phyloP scores from a whole-genome alignment of 1,140 invertebrate genomes.

The Cherax destructor region DNA sequence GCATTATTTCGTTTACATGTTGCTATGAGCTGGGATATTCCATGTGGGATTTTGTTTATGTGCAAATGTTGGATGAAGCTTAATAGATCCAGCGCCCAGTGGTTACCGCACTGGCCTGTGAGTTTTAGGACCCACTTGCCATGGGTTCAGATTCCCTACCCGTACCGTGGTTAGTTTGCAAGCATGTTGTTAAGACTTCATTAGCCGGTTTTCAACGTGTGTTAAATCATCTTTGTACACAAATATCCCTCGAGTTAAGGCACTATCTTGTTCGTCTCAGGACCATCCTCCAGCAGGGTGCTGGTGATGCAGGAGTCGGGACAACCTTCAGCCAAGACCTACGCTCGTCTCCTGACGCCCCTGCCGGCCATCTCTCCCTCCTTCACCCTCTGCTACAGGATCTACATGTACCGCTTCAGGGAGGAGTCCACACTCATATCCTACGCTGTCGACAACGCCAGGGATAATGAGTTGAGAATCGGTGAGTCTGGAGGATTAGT shows the following conservation, averaged over 20 bases:
- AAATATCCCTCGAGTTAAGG: too few species aligned
- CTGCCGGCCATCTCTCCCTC: conserved; percentile 9
- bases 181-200: too few species aligned
- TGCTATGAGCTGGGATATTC: too few species aligned
- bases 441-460: conserved; percentile 31
- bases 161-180: too few species aligned
- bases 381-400: conserved; percentile 42
- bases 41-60: too few species aligned
- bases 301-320: conserved; percentile 32
- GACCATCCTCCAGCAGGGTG: conserved; percentile 25
- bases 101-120: too few species aligned
- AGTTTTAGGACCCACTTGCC: too few species aligned
- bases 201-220: background rate
- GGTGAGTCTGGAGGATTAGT: background rate
- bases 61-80: too few species aligned
- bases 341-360: conserved; percentile 29
- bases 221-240: background rate
- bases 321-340: background rate
- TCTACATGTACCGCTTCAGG: conserved; percentile 30
- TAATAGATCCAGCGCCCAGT: too few species aligned
- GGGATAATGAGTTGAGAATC: conserved; percentile 31
- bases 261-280: background rate
- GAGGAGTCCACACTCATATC: conserved; percentile 35
- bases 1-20: too few species aligned
- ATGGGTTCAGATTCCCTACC: too few species aligned